Conservation (phyloP, 2,888 invertebrate species). For the Thereva unica region DNA sequence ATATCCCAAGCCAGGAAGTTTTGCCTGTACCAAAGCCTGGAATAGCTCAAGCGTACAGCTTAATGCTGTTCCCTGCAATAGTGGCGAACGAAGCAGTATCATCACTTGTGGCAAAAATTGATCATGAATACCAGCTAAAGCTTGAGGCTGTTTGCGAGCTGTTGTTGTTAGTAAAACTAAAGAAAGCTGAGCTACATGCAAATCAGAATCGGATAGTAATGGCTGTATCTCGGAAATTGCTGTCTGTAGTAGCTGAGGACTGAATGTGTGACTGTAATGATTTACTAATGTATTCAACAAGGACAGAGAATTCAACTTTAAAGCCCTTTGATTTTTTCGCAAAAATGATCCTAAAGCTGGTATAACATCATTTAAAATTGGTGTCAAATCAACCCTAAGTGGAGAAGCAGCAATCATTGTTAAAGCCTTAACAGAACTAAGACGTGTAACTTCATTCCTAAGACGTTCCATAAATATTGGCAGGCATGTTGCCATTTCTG, state of each 20-base stretch:
- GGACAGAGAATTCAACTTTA: conserved; percentile 88
- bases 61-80: conserved; percentile 86
- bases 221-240: conserved; percentile 89
- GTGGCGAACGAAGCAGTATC: conserved; percentile 83
- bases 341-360: conserved; percentile 92
- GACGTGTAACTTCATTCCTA: conserved; percentile 94
- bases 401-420: conserved; percentile 93
- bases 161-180: conserved; percentile 81
- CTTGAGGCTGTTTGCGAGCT: conserved; percentile 76
- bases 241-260: conserved; percentile 69
- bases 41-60: conserved; percentile 90
- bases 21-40: conserved; percentile 84
- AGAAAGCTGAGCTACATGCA: conserved; percentile 94
- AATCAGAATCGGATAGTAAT: conserved; percentile 88
- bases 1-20: conserved; percentile 78
- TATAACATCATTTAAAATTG: conserved; percentile 84
- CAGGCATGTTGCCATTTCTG: conserved; percentile 81
- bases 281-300: conserved; percentile 88
- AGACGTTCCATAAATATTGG: conserved; percentile 94
- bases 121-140: conserved; percentile 72
- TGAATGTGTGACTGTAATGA: conserved; percentile 72
- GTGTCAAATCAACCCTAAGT: conserved; percentile 78
- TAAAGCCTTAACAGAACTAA: conserved; percentile 94
- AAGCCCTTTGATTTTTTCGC: conserved; percentile 93
- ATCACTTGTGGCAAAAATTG: conserved; percentile 85